Base-by-base conservation (phyloP, 2,113 vertebrate genomes). In the Rhipidura dahli region DNA sequence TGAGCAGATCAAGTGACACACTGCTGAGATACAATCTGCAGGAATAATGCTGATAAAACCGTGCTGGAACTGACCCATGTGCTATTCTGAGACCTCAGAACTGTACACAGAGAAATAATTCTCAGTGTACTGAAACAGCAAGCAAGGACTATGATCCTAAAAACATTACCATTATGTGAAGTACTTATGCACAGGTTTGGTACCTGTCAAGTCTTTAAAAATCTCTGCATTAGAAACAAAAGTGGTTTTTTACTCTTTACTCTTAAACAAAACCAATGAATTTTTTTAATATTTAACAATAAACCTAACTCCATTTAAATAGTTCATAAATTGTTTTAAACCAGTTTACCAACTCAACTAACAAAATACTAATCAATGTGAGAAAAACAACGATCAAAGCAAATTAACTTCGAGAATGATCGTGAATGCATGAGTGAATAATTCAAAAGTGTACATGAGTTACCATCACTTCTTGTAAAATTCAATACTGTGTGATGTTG, bases 61-160 rank as follows among this genome's bases (percentile, higher is more conserved):
- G 10, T 37, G 45, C 90, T 93, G 71, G 90, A 96, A 95, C 61
- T 80, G 84, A 91, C 87, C 94, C 78, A 69, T 73, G 49, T 31
- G 66, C 78, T 95, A 78, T 92, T 89, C 91, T 77, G 73, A 94
- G 84, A 73, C 7, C 57, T 83, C 2, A 3, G 28, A 35, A 54
- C 37, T 53, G 21, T 49, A 65, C 4, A 1, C 28, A 28, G 20
- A 83, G 42, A 88, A 93, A n/a, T 69, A 87, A 83, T 70, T 70
- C 50, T n/a, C 75, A 70, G 49, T 1, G 0, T 33, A 79, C 42
- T 49, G 42, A 85, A 72, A 71, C 22, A 79, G 54, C 37, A 76
- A 78, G 53, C 22, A 57, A 54, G 26, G 10, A 31, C 44, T 61
- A 26, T 6, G n/a, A 76, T 35, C 30, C 78, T 79, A 18, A 66